phyloP scores from a whole-genome alignment of 2,797 vertebrate genomes.

The Eupleurogrammus muticus region DNA sequence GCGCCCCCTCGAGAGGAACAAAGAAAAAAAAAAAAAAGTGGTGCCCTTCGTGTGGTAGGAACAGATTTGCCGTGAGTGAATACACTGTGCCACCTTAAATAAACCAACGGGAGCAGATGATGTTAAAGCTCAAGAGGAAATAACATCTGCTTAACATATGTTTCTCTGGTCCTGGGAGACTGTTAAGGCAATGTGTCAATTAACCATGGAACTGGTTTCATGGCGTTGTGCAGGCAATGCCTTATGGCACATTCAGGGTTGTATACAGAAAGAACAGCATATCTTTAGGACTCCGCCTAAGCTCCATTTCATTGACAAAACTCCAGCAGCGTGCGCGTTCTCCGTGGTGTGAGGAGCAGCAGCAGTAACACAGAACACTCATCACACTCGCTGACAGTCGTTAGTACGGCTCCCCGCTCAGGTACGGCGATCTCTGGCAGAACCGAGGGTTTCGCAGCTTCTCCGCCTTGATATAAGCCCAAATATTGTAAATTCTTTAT shows the following conservation, averaged over 20 bases:
- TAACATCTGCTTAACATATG: slow-evolving; percentile 44
- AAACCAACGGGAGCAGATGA: slow-evolving; percentile 31
- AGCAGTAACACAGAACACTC: neutral
- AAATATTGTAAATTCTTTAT: neutral
- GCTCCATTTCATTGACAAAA: neutral
- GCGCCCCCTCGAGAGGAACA: slow-evolving; percentile 12
- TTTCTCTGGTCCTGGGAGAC: slow-evolving; percentile 10
- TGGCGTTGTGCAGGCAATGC: neutral
- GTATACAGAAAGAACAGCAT: neutral
- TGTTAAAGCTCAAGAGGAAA: slow-evolving; percentile 39
- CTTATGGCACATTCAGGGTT: neutral
- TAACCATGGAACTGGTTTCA: neutral
- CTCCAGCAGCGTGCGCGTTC: neutral
- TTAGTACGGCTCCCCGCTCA: neutral
- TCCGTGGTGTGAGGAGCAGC: neutral
- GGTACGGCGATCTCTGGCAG: neutral
- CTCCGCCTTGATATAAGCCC: neutral
- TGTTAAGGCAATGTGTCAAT: neutral
- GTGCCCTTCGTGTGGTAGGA: slow-evolving; percentile 25
- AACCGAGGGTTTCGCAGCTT: neutral
- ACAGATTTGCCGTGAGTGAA: slow-evolving; percentile 28
- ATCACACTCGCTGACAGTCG: neutral
- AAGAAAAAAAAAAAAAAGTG: no score
- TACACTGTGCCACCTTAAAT: slow-evolving; percentile 33
- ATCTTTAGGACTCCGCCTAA: neutral